These are phyloP conservation scores for Sebastes itinus DNA, from an alignment of 2,797 vertebrate species.

Conservation along the genomic window DNA sequence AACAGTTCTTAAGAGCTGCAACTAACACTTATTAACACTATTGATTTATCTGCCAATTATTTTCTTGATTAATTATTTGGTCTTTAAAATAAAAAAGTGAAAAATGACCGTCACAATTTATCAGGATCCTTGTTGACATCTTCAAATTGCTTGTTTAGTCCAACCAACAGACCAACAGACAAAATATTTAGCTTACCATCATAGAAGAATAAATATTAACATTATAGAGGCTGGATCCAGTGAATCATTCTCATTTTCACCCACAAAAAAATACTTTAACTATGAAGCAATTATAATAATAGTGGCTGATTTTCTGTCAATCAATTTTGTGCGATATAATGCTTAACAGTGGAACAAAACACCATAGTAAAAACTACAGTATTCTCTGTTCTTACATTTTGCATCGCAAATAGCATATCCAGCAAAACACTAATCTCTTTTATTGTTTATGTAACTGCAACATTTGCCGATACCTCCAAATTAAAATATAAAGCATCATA, in stretches of 20 bases:
- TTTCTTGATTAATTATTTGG: neutral
- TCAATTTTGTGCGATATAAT: neutral
- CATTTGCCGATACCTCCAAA: neutral
- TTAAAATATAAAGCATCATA: neutral
- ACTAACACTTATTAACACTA: neutral
- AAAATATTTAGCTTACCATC: neutral
- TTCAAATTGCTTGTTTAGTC: neutral
- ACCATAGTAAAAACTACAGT: neutral
- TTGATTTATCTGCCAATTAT: neutral
- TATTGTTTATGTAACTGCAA: neutral
- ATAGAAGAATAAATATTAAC: neutral
- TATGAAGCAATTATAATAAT: neutral
- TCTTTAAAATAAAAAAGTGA: neutral
- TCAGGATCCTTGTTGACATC: neutral
- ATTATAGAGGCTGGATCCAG: neutral
- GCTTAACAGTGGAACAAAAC: neutral
- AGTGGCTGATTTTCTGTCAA: neutral
- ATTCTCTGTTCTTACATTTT: neutral
- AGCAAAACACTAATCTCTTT: neutral
- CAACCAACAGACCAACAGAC: neutral
- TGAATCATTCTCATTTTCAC: neutral
- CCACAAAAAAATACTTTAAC: neutral
- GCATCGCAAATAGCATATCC: neutral
- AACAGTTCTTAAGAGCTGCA: neutral
- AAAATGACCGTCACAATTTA: neutral